These are phyloP conservation scores for Pristionchus japonicus DNA, from an alignment of 2,888 invertebrate species.

Conservation along the genomic window DNA sequence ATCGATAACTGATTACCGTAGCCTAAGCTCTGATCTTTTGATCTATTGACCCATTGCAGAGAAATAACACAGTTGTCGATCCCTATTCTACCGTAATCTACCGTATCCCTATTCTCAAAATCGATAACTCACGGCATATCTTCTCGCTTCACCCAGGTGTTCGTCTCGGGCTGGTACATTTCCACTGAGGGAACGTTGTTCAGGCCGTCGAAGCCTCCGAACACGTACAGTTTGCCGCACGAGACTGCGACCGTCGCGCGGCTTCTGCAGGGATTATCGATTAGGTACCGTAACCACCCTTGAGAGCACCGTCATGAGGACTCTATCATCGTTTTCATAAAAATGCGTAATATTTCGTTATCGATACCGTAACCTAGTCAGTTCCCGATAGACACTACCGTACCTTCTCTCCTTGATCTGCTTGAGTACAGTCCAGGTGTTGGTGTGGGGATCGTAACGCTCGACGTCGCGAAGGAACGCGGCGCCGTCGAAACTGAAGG, in stretches of 20 bases:
- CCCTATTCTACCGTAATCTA: no score
- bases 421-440: slow-evolving; percentile 84
- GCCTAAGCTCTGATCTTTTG: no score
- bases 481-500: slow-evolving; percentile 85
- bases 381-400: no score
- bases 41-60: no score
- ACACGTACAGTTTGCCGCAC: slow-evolving; percentile 64
- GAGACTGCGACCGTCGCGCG: slow-evolving; percentile 65
- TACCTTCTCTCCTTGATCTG: slow-evolving; percentile 85
- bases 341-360: no score
- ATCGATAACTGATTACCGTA: no score
- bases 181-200: slow-evolving; percentile 89
- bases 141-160: slow-evolving; percentile 78
- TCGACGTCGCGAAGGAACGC: slow-evolving; percentile 88
- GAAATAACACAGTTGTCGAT: neutral
- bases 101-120: neutral
- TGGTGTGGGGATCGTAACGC: slow-evolving; percentile 70
- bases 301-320: no score
- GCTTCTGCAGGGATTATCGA: slow-evolving; percentile 50
- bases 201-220: slow-evolving; percentile 79
- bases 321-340: no score
- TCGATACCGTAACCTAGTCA: neutral
- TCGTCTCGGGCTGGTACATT: slow-evolving; percentile 82
- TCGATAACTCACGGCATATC: slow-evolving; percentile 48
- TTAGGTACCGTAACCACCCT: neutral